Evolutionary conservation across 2,888 invertebrate genomes (phyloP).

Genomic region (Drosophila helvetica): DNA sequence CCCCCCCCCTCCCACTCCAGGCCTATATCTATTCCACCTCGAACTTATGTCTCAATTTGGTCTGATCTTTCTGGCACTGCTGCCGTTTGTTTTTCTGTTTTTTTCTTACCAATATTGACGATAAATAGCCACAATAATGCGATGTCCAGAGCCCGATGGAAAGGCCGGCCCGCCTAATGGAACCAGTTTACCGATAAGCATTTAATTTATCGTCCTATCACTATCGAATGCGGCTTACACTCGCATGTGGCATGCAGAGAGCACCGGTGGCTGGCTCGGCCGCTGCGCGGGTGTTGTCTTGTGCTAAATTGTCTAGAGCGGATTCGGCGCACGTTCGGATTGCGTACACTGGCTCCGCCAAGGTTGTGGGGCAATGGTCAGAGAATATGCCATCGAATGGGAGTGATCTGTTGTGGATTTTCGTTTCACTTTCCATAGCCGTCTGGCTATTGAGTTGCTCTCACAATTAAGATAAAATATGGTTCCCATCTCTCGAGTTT

Average conservation of each 20-base stretch:
- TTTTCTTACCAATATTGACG: constrained; percentile 18
- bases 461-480: no score
- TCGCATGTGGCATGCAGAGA: constrained; percentile 8
- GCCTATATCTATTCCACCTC: constrained; percentile 36
- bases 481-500: constrained; percentile 12
- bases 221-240: constrained; percentile 10
- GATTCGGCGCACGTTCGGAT: constrained; percentile 26
- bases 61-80: constrained; percentile 22
- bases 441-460: no score
- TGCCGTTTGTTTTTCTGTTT: constrained; percentile 7
- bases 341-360: constrained; percentile 47
- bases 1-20: constrained; percentile 10
- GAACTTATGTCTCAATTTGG: constrained; percentile 61
- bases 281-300: constrained; percentile 62
- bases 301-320: constrained; percentile 38
- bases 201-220: constrained; percentile 67
- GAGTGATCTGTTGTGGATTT: no score
- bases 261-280: neutral
- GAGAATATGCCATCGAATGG: no score
- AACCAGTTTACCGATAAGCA: constrained; percentile 75
- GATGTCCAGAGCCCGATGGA: constrained; percentile 30
- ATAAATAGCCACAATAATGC: constrained; percentile 56
- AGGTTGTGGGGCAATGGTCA: neutral
- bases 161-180: constrained; percentile 59
- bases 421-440: no score